These are phyloP conservation scores for Menidia beryllina DNA, from an alignment of 2,113 vertebrate species.

Conservation along the genomic window DNA sequence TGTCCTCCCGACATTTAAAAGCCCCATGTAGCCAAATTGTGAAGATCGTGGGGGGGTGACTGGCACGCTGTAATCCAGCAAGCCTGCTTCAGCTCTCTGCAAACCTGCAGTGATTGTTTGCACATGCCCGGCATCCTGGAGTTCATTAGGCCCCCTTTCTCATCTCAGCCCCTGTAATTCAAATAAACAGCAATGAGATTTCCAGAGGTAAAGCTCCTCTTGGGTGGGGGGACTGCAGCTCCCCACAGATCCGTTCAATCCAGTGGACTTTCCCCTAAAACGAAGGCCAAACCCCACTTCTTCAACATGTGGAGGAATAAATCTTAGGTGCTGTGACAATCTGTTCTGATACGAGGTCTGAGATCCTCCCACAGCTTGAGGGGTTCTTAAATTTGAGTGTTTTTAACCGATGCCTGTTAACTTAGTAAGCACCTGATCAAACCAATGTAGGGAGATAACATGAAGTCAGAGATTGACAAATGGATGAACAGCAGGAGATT, in stretches of 20 bases:
- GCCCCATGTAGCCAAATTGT: slow-evolving; percentile 59
- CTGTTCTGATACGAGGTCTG: slow-evolving; percentile 43
- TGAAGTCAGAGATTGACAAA: slow-evolving; percentile 58
- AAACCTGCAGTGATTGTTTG: slow-evolving; percentile 81
- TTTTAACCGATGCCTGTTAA: slow-evolving; percentile 41
- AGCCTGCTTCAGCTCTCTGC: slow-evolving; percentile 69
- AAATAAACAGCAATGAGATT: slow-evolving; percentile 86
- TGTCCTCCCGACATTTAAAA: slow-evolving; percentile 57
- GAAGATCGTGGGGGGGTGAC: slow-evolving; percentile 21
- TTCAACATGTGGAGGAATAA: slow-evolving; percentile 66
- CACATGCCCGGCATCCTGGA: slow-evolving; percentile 84
- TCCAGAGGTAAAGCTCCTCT: slow-evolving; percentile 81
- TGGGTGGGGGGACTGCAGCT: slow-evolving; percentile 77
- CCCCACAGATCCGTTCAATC: slow-evolving; percentile 55
- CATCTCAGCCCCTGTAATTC: slow-evolving; percentile 83
- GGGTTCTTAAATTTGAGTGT: slow-evolving; percentile 56
- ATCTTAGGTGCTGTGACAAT: slow-evolving; percentile 73
- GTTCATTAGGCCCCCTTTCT: slow-evolving; percentile 83
- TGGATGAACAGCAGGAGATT: slow-evolving; percentile 51
- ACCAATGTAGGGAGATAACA: slow-evolving; percentile 47
- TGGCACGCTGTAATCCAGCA: slow-evolving; percentile 70
- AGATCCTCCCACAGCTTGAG: slow-evolving; percentile 51
- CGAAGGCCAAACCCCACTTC: slow-evolving; percentile 45
- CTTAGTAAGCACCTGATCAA: slow-evolving; percentile 43
- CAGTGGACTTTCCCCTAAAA: slow-evolving; percentile 54